These are phyloP conservation scores for Brachynemurus nebulosus DNA, from an alignment of 2,888 invertebrate species.

Conservation along the genomic window DNA sequence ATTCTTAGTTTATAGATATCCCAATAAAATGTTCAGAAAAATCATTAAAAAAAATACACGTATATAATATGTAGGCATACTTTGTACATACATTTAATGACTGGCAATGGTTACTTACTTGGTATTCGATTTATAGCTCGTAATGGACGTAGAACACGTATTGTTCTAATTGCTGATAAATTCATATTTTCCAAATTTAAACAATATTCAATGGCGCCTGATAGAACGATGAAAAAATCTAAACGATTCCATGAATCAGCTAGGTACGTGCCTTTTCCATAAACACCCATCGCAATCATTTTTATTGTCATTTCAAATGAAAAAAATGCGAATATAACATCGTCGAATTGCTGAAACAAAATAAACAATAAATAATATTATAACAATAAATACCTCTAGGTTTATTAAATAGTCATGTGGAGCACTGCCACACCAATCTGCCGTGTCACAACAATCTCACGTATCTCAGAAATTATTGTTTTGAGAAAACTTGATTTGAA, in stretches of 20 bases:
- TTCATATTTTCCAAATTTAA: constrained; percentile 95
- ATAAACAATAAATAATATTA: background rate
- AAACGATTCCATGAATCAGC: constrained; percentile 98
- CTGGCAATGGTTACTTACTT: constrained; percentile 88
- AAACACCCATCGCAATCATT: constrained; percentile 96
- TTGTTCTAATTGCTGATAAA: constrained; percentile 94
- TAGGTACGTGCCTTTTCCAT: constrained; percentile 85
- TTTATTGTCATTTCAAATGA: constrained; percentile 96
- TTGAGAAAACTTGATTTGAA: too few relatives aligned
- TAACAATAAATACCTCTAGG: background rate
- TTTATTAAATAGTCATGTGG: too few relatives aligned
- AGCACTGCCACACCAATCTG: too few relatives aligned
- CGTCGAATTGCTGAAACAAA: constrained; percentile 75
- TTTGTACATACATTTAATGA: too few relatives aligned
- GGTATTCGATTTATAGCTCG: constrained; percentile 99
- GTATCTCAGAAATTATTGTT: too few relatives aligned
- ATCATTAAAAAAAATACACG: too few relatives aligned
- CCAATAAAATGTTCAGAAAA: too few relatives aligned
- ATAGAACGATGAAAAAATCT: constrained; percentile 94
- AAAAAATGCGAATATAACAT: constrained; percentile 97
- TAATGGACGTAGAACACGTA: constrained; percentile 90
- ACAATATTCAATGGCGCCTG: constrained; percentile 84
- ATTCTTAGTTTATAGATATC: too few relatives aligned
- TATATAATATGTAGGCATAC: too few relatives aligned
- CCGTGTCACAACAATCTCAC: too few relatives aligned